A percentile compares a stretch with the other conserved stretches of the same genome.
phyloP scores from a whole-genome alignment of 2,888 invertebrate genomes.

The Tineola bisselliella region DNA sequence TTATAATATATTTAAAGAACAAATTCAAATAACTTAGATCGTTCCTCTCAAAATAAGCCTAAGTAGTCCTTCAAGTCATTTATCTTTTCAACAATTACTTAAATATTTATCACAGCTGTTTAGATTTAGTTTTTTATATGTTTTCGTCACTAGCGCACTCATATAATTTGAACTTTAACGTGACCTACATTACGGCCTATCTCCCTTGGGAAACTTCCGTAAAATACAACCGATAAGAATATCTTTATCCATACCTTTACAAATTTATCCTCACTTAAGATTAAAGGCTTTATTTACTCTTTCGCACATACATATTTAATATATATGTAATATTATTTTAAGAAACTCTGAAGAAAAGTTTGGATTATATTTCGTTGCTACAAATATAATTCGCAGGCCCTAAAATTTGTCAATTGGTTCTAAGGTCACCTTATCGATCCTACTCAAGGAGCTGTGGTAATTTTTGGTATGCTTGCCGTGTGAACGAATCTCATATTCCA shows the following conservation, averaged over 20 bases:
- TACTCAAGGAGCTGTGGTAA: not conserved
- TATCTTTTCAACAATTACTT: too few relatives aligned
- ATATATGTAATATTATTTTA: too few relatives aligned
- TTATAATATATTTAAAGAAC: too few relatives aligned
- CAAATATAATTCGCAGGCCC: not conserved
- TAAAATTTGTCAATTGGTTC: constrained; percentile 32
- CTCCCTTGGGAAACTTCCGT: constrained; percentile 10
- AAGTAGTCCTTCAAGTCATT: too few relatives aligned
- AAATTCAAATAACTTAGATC: too few relatives aligned
- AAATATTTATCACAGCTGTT: too few relatives aligned
- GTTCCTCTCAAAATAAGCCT: too few relatives aligned
- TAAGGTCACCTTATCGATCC: constrained; percentile 57
- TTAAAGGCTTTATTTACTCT: not conserved
- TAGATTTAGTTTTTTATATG: not conserved
- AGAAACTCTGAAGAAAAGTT: too few relatives aligned
- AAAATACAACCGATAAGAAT: not conserved
- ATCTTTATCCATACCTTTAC: not conserved
- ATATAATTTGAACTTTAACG: constrained; percentile 1
- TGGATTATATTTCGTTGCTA: not conserved
- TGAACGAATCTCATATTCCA: too few relatives aligned
- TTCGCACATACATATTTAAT: too few relatives aligned
- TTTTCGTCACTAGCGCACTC: not conserved
- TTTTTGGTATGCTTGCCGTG: not conserved
- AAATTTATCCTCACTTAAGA: not conserved
- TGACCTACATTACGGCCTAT: constrained; percentile 7